Base-by-base conservation (phyloP, 2,888 invertebrate genomes). In the Diaprepes abbreviatus region DNA sequence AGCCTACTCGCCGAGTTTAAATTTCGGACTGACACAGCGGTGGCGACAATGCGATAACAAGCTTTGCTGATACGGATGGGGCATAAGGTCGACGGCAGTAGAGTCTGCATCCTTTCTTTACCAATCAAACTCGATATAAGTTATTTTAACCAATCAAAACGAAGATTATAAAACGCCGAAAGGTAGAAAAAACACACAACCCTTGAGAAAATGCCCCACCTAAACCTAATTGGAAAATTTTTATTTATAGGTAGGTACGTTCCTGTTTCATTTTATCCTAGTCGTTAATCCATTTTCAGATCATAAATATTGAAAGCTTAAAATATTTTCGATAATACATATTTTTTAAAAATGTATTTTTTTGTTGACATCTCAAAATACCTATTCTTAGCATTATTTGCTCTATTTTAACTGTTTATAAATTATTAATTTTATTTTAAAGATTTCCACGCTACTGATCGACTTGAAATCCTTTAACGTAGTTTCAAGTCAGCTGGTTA, bases 21-120 rank as follows among this genome's bases (percentile, higher is more conserved):
- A 57, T 57, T 57, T 50, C 50, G 70, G 31, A 66, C 70, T 66
- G 70, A 70, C 59, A 38, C 45, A 28, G 59, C 3, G 19, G 17
- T 10, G 3, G 17, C 36, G 62, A 54, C 12, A 58, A 33, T 7
- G 45, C 17, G 31, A 60, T 60, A 48, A 36, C 19, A 21, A 38
- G 40, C 10, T 24, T 40, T 21, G 50, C 3, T 48, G 63, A 68
- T 68, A 63, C 59, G 52, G 54, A 19, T 35, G 68, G 68, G 63
- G 68, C 62, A 68, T 48, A 55, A 63, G 68, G 68, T 68, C 68
- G 58, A 36, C 38, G 31, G 21, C 28, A 36, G 24, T 24, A 50
- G 4, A n/a, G 9, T 50, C 52, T 62, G 36, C 50, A 62, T 50
- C 38, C 16, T 19, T 62, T 16, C 9, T 19, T 16, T 10, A 48